Evolutionary conservation across 1,140 invertebrate genomes (phyloP).

Genomic region (Zaprionus gabonicus): DNA sequence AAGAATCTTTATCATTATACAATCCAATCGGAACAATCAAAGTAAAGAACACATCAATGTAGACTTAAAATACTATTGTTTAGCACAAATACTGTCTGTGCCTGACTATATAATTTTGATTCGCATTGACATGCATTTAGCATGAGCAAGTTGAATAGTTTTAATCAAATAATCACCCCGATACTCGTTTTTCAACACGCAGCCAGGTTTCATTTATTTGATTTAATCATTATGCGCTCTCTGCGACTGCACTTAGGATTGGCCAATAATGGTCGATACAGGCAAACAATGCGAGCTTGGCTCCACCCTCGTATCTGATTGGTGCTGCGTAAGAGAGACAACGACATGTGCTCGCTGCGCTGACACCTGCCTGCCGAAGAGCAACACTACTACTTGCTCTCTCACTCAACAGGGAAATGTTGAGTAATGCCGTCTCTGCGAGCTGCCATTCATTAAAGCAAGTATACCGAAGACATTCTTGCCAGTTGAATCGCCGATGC

Average conservation of each 20-base stretch:
- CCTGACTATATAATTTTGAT: constrained; percentile 1
- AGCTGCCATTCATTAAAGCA: constrained; percentile 61
- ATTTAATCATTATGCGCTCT: constrained; percentile 22
- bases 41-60: not conserved
- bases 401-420: not conserved
- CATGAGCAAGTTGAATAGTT: constrained; percentile 10
- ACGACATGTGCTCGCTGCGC: not conserved
- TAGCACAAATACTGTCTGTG: not conserved
- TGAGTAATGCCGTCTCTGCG: not conserved
- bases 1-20: not conserved
- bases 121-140: constrained; percentile 4
- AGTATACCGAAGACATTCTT: constrained; percentile 45
- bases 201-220: constrained; percentile 27
- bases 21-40: not conserved
- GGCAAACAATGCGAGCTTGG: not conserved
- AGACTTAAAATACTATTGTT: not conserved
- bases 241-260: constrained; percentile 27
- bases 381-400: constrained; percentile 11
- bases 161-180: constrained; percentile 11
- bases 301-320: constrained; percentile 33
- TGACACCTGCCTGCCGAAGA: not conserved
- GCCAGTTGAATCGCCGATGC: constrained; percentile 55
- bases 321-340: constrained; percentile 10
- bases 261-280: constrained; percentile 17
- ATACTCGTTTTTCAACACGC: constrained; percentile 10